These are phyloP conservation scores for Melangyna quadrimaculata DNA, from an alignment of 2,888 invertebrate species.

Conservation along the genomic window DNA sequence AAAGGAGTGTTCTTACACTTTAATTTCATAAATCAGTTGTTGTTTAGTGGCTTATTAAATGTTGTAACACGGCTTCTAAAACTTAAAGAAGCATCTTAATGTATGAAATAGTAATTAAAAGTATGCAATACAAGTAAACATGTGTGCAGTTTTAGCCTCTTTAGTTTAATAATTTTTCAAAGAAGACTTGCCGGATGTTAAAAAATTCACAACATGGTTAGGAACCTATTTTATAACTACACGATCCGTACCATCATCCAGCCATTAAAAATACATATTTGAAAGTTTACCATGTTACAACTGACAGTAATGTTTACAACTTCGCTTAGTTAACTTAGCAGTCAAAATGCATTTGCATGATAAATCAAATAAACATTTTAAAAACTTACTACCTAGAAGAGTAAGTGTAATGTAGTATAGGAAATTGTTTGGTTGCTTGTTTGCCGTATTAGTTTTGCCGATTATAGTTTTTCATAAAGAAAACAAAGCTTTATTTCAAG, in stretches of 20 bases:
- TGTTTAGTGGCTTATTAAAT: too few relatives aligned
- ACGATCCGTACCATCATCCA: not conserved
- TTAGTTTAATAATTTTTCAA: too few relatives aligned
- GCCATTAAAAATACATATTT: not conserved
- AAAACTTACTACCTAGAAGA: not conserved
- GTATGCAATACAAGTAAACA: too few relatives aligned
- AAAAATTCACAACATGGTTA: too few relatives aligned
- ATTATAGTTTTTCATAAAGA: not conserved
- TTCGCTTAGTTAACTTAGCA: not conserved
- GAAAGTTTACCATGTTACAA: not conserved
- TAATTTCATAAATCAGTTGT: too few relatives aligned
- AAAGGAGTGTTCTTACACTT: too few relatives aligned
- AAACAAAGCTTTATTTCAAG: constrained; percentile 26
- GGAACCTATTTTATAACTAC: not conserved
- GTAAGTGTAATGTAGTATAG: not conserved
- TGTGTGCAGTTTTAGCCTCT: too few relatives aligned
- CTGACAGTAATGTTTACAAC: not conserved
- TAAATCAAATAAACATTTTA: not conserved
- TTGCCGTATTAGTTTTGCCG: not conserved
- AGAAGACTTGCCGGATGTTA: not conserved
- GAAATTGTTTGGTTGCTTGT: not conserved
- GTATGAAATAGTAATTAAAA: too few relatives aligned
- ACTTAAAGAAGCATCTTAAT: too few relatives aligned
- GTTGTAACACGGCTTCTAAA: too few relatives aligned
- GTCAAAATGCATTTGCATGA: not conserved